These are phyloP conservation scores for Teleiodes luculella DNA, from an alignment of 2,888 invertebrate species.

Conservation along the genomic window DNA sequence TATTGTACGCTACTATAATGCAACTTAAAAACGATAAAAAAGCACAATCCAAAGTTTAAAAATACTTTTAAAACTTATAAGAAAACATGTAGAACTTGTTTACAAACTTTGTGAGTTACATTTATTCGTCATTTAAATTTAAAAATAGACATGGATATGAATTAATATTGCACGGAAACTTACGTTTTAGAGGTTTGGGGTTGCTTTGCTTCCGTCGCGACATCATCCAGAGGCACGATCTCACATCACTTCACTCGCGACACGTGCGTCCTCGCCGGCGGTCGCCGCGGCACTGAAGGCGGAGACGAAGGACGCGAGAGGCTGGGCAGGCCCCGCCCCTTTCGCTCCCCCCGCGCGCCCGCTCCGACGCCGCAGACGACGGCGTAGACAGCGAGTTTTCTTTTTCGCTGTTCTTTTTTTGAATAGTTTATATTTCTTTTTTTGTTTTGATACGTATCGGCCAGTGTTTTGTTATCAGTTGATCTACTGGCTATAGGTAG, in stretches of 20 bases:
- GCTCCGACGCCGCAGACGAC: slow-evolving; percentile 33
- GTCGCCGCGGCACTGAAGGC: slow-evolving; percentile 49
- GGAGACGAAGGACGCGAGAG: slow-evolving; percentile 18
- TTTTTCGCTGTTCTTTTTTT: background rate
- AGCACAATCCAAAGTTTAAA: background rate
- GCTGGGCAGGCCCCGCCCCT: slow-evolving; percentile 46
- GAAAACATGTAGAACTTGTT: background rate
- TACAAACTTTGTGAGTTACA: background rate
- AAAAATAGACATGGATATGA: too few relatives aligned
- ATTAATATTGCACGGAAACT: slow-evolving; percentile 76
- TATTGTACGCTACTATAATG: too few relatives aligned
- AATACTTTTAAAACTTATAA: background rate
- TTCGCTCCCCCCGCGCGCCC: slow-evolving; percentile 12
- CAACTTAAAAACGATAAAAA: too few relatives aligned
- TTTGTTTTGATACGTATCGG: background rate
- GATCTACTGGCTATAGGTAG: too few relatives aligned
- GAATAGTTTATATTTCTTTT: background rate
- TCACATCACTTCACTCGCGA: slow-evolving; percentile 42
- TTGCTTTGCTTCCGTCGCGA: slow-evolving; percentile 97
- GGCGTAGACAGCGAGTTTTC: slow-evolving; percentile 12
- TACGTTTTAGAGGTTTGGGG: slow-evolving; percentile 97
- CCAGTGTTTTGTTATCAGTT: too few relatives aligned
- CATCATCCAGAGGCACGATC: slow-evolving; percentile 75
- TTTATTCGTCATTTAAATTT: too few relatives aligned
- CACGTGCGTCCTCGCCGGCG: slow-evolving; percentile 39